Conservation (phyloP, 2,113 vertebrate species). For the Equus przewalskii region DNA sequence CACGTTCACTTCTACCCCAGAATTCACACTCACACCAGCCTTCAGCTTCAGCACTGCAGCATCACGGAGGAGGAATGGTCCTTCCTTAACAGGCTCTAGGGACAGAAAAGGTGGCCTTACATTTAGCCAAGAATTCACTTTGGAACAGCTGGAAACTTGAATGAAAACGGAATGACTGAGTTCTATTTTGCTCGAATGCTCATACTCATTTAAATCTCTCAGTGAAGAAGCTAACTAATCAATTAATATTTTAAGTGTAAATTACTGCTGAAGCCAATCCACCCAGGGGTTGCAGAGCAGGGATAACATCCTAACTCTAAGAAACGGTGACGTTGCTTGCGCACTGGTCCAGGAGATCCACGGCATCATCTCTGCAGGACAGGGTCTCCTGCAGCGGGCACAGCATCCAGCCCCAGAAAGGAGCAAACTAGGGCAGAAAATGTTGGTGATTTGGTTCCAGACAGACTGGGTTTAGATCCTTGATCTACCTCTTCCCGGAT, state of each 20-base stretch:
- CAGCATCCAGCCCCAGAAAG: background rate
- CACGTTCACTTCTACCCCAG: background rate
- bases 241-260: background rate
- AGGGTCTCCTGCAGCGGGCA: no score
- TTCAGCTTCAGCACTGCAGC: fast-evolving
- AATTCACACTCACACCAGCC: fast-evolving
- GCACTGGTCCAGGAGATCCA: no score
- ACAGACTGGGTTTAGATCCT: background rate
- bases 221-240: background rate
- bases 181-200: background rate
- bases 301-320: background rate
- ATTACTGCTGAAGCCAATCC: background rate
- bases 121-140: background rate
- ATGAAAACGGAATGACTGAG: no score
- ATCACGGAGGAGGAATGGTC: fast-evolving
- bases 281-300: background rate
- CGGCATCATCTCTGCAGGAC: background rate
- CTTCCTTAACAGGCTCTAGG: background rate
- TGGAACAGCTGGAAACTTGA: background rate
- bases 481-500: background rate
- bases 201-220: background rate
- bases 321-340: background rate
- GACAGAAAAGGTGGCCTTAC: background rate
- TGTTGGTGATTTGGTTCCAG: background rate
- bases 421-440: fast-evolving